Evolutionary conservation across 2,797 vertebrate genomes (phyloP).

Genomic region (Tenualosa ilisha): DNA sequence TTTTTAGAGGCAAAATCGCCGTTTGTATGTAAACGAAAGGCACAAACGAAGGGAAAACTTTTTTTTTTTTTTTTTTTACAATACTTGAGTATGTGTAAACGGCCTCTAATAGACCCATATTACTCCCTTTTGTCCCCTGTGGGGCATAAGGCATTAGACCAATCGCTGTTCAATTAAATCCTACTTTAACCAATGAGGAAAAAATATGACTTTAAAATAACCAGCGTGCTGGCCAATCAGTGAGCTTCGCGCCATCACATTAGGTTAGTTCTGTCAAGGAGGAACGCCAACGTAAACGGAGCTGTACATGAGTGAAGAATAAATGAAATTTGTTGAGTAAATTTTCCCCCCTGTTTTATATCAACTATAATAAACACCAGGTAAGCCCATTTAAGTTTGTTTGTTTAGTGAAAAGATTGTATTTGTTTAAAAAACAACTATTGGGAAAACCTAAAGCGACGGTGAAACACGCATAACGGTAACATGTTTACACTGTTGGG

Average conservation of each 20-base stretch:
- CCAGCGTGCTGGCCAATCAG: constrained; percentile 65
- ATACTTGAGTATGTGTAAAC: too few species aligned
- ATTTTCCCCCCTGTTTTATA: background rate
- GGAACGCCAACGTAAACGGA: constrained; percentile 51
- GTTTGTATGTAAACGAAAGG: too few species aligned
- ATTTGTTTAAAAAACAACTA: background rate
- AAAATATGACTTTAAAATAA: constrained; percentile 65
- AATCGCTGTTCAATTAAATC: constrained; percentile 56
- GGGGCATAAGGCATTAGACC: constrained; percentile 19
- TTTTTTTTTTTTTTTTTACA: too few species aligned
- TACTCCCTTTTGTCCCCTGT: too few species aligned
- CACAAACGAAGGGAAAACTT: too few species aligned
- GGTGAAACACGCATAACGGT: background rate
- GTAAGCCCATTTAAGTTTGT: constrained; percentile 54
- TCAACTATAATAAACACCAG: constrained; percentile 39
- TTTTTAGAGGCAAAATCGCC: too few species aligned
- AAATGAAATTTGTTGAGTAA: constrained; percentile 40
- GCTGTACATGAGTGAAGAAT: constrained; percentile 52
- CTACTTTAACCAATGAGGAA: constrained; percentile 62
- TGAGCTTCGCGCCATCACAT: constrained; percentile 74
- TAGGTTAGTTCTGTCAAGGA: constrained; percentile 66
- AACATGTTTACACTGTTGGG: background rate
- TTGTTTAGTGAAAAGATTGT: background rate
- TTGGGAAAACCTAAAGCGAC: background rate
- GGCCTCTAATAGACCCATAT: too few species aligned